Base-by-base conservation (phyloP, 2,888 invertebrate genomes). In the Rugalucina vietnamica region DNA sequence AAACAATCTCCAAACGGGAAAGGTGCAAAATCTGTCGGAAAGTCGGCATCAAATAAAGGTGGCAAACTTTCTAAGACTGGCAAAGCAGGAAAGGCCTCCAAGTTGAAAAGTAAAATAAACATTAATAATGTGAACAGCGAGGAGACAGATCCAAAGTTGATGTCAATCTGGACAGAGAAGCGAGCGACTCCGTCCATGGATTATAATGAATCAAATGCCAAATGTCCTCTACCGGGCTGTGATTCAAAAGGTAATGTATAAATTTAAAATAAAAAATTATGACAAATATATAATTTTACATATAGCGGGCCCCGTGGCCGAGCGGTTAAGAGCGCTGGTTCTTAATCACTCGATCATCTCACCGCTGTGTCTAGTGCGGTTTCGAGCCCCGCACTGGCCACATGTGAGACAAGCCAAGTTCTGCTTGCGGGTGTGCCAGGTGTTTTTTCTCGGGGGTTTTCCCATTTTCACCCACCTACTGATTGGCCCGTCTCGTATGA, bases 181-280 rank as follows among this genome's bases (percentile, higher is more conserved):
- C 81, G 93, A 75, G 86, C 92, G 32, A 91, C 91, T 18, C 92
- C 93, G 57, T 88, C 90, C 50, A 90, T 92, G 83, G 91, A 93
- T 84, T 92, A 93, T 83, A 92, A 93, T 88, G 93, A 93, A 80
- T 89, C 91, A 43, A 89, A 91, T 80, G 90, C 91, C 5, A 91
- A 92, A 74, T 93, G 98, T 95, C 98, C 98, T 0, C 96, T 98
- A 14, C 97, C 98, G 76, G 97, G 96, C 8, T 99, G 97, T 78
- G 97, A 98, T 93, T 98, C 98, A 0, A 96, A 96, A 1, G 98
- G 95, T 94, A 65, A 24, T 29, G 8, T 54, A 54, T n/a, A n/a
- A n/a, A n/a, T n/a, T n/a, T n/a, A n/a, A n/a, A n/a, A n/a, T n/a
- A n/a, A n/a, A n/a, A n/a, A n/a, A n/a, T n/a, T n/a, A n/a, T n/a